phyloP scores from a whole-genome alignment of 2,113 vertebrate species.

The Lonchura striata region DNA sequence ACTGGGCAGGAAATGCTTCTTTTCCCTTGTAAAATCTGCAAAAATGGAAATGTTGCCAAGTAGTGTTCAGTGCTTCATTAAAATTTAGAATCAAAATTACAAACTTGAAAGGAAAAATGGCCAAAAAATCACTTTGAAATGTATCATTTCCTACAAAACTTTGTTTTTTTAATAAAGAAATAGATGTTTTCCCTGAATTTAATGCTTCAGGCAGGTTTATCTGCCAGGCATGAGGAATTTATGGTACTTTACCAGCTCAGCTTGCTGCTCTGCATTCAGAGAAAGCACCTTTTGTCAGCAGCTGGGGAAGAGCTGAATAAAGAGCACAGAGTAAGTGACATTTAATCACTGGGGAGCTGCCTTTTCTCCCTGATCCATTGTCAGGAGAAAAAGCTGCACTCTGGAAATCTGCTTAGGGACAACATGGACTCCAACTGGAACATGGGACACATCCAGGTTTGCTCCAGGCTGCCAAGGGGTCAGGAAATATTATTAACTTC shows the following conservation, averaged over 20 bases:
- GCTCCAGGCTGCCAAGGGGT: not conserved
- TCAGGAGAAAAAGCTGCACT: not conserved
- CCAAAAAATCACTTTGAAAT: not conserved
- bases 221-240: not conserved
- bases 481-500: not conserved
- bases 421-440: not conserved
- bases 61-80: not conserved
- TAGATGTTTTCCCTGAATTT: not conserved
- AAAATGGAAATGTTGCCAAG: not conserved
- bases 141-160: not conserved
- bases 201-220: not conserved
- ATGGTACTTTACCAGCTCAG: not conserved
- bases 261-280: not conserved
- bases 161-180: not conserved
- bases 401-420: not conserved
- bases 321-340: not conserved
- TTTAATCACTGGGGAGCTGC: not conserved
- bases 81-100: not conserved
- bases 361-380: not conserved
- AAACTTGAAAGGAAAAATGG: not conserved
- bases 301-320: not conserved
- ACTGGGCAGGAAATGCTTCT: not conserved
- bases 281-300: constrained; percentile 34
- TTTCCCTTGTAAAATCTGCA: not conserved
- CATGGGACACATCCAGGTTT: not conserved